Evolutionary conservation across 2,797 vertebrate genomes (phyloP).

Genomic region (Cirrhinus molitorella): DNA sequence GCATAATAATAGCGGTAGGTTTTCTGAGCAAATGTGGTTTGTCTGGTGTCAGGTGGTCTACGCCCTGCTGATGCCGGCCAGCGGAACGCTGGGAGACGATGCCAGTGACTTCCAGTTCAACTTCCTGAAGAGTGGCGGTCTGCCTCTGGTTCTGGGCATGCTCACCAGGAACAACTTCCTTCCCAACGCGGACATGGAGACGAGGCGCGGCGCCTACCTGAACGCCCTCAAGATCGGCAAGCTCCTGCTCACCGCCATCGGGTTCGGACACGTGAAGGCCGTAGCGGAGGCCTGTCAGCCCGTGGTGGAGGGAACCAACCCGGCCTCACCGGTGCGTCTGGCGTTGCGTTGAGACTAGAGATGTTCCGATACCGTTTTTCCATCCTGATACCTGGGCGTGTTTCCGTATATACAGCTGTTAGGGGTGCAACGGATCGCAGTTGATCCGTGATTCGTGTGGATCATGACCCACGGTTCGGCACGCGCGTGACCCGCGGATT

Average conservation of each 20-base stretch:
- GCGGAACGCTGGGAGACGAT: constrained; percentile 94
- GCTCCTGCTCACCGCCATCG: constrained; percentile 93
- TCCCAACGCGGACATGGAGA: constrained; percentile 96
- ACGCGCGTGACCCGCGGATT: no score
- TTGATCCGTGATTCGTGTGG: no score
- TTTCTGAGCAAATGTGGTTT: neutral
- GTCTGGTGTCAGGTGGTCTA: constrained; percentile 88
- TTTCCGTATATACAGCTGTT: no score
- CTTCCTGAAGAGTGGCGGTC: constrained; percentile 95
- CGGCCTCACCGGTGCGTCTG: constrained; percentile 86
- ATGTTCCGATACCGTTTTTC: no score
- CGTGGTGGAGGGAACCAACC: constrained; percentile 90
- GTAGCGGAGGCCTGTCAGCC: constrained; percentile 98
- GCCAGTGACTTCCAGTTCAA: constrained; percentile 98
- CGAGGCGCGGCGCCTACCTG: constrained; percentile 94
- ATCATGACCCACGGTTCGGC: no score
- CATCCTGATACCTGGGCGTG: no score
- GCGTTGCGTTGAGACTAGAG: neutral
- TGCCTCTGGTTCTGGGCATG: constrained; percentile 97
- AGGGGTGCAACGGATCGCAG: no score
- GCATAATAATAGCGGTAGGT: no score
- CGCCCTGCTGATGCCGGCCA: constrained; percentile 98
- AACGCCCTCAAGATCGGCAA: constrained; percentile 97
- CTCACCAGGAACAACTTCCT: constrained; percentile 98
- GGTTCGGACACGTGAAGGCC: constrained; percentile 94